phyloP scores from a whole-genome alignment of 2,888 invertebrate species.

The Harpagoxenus sublaevis region DNA sequence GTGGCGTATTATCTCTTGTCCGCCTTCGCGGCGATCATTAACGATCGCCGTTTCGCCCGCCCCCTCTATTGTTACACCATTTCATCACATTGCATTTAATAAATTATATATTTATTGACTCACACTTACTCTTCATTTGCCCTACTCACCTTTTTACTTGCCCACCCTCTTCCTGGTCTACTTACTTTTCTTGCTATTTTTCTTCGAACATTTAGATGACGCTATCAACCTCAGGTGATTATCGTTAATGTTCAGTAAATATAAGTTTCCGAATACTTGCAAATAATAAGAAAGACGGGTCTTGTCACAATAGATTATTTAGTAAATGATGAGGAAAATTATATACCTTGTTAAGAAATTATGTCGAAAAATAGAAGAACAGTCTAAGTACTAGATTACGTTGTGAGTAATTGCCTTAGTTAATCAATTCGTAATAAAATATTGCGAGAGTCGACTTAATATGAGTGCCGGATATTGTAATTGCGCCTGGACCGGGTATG shows the following conservation, averaged over 20 bases:
- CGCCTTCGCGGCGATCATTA: constrained; percentile 69
- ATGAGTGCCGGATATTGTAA: constrained; percentile 3
- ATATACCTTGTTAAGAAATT: neutral
- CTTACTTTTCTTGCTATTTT: constrained; percentile 9
- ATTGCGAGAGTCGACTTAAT: neutral
- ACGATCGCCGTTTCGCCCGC: constrained; percentile 73
- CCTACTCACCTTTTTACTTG: constrained; percentile 46
- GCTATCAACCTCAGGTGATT: neutral
- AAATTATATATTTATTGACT: constrained; percentile 86
- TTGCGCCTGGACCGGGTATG: neutral
- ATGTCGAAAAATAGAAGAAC: neutral
- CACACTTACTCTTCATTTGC: constrained; percentile 78
- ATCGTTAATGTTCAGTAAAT: neutral
- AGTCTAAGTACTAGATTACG: neutral
- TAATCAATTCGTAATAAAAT: constrained; percentile 4
- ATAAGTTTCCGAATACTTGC: neutral
- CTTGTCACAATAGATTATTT: neutral
- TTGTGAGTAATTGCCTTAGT: neutral
- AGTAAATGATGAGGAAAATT: neutral
- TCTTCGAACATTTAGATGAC: neutral
- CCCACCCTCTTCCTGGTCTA: constrained; percentile 18
- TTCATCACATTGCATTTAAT: constrained; percentile 86
- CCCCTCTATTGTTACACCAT: constrained; percentile 85
- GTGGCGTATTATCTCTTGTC: constrained; percentile 76
- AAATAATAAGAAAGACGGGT: neutral